These are phyloP conservation scores for Eupithecia tripunctaria DNA, from an alignment of 2,888 invertebrate species.

Conservation along the genomic window DNA sequence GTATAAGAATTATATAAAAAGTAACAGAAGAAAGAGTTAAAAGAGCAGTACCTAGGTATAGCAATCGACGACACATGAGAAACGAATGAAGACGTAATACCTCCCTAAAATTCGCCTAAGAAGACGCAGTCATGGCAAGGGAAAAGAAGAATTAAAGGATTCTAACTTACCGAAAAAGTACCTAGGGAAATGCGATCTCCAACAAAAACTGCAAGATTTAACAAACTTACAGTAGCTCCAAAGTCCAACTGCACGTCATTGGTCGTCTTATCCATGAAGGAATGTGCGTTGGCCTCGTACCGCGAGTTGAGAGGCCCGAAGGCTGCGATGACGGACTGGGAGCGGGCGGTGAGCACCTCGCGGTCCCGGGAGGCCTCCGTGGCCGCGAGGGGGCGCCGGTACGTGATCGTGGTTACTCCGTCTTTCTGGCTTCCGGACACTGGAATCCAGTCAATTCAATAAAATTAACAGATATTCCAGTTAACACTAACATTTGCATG, in stretches of 20 bases:
- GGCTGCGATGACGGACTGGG: slow-evolving; percentile 93
- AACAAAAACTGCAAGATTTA: too few relatives aligned
- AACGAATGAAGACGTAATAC: too few relatives aligned
- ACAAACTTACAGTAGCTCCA: slow-evolving; percentile 79
- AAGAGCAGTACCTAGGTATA: background rate
- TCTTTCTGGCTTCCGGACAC: slow-evolving; percentile 90
- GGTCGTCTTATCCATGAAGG: slow-evolving; percentile 88
- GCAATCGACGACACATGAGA: too few relatives aligned
- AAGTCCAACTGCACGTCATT: slow-evolving; percentile 92
- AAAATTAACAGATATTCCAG: too few relatives aligned
- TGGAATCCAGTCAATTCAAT: slow-evolving; percentile 37
- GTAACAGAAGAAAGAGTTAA: background rate
- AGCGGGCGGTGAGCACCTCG: slow-evolving; percentile 87
- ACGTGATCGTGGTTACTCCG: slow-evolving; percentile 92
- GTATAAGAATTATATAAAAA: background rate
- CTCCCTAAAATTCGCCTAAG: too few relatives aligned
- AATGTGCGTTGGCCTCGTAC: slow-evolving; percentile 94
- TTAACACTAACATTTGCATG: too few relatives aligned
- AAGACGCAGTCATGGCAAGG: too few relatives aligned
- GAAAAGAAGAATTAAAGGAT: too few relatives aligned
- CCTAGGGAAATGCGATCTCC: too few relatives aligned
- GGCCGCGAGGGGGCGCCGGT: slow-evolving; percentile 90
- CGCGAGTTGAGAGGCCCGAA: slow-evolving; percentile 92
- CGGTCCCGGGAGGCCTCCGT: slow-evolving; percentile 89
- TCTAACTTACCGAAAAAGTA: too few relatives aligned